Conservation (phyloP, 2,888 invertebrate genomes). For the Onthophagus sagittarius region DNA sequence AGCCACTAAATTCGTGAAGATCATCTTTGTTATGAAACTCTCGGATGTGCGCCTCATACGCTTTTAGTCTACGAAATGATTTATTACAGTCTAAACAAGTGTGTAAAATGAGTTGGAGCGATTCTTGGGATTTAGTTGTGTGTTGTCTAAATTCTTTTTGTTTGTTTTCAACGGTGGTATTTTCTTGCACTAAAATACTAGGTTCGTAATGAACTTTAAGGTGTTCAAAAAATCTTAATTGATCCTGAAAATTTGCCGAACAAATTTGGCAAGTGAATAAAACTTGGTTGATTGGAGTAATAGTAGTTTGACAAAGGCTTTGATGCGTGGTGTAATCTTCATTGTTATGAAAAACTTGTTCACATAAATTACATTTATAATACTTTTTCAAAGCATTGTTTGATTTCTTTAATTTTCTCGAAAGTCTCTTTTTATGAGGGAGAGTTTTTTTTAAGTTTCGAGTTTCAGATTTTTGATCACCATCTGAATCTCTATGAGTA, state of each 20-base stretch:
- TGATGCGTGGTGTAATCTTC: slow-evolving; percentile 52
- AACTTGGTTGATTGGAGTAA: slow-evolving; percentile 49
- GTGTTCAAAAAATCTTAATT: slow-evolving; percentile 81
- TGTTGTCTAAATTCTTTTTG: slow-evolving; percentile 8
- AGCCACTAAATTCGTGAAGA: slow-evolving; percentile 77
- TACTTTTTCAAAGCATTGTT: slow-evolving; percentile 38
- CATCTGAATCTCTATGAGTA: slow-evolving; percentile 39
- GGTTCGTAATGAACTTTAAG: slow-evolving; percentile 80
- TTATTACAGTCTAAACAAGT: slow-evolving; percentile 50
- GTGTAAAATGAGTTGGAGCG: slow-evolving; percentile 40
- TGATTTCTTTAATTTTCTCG: slow-evolving; percentile 67
- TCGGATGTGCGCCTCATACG: slow-evolving; percentile 59
- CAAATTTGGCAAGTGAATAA: slow-evolving; percentile 75
- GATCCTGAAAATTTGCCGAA: slow-evolving; percentile 69
- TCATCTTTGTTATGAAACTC: slow-evolving; percentile 54
- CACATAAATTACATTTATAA: slow-evolving; percentile 50
- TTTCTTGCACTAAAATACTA: slow-evolving; percentile 25
- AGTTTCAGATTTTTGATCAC: slow-evolving; percentile 40
- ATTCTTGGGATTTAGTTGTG: slow-evolving; percentile 24
- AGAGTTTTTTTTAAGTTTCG: slow-evolving; percentile 60
- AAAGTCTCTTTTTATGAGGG: slow-evolving; percentile 84
- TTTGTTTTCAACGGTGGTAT: slow-evolving; percentile 20
- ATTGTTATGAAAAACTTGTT: slow-evolving; percentile 47
- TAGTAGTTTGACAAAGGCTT: slow-evolving; percentile 47
- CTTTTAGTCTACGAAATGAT: slow-evolving; percentile 60